phyloP scores from a whole-genome alignment of 2,113 vertebrate species.

The Spizaetus ornatus region DNA sequence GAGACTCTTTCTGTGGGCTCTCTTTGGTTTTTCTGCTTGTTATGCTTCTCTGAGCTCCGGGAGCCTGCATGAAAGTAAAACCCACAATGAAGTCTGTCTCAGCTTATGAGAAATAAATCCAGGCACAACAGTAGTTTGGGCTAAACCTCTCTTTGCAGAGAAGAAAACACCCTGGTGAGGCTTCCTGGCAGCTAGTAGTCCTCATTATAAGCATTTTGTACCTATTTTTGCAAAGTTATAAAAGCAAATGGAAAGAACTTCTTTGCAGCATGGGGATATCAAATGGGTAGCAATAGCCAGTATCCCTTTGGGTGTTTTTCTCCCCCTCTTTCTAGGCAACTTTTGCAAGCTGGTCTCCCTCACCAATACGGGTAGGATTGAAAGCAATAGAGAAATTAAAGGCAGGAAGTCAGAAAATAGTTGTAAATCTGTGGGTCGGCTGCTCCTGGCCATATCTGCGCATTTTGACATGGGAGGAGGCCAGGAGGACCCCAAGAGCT shows the following conservation, averaged over 20 bases:
- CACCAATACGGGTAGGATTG: neutral
- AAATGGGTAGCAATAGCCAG: neutral
- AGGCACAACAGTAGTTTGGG: neutral
- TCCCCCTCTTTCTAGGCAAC: neutral
- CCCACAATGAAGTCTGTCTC: neutral
- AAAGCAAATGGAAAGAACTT: neutral
- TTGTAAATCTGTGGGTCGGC: neutral
- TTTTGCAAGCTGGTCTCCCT: neutral
- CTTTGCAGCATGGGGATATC: neutral
- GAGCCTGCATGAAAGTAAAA: neutral
- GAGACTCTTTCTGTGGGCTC: neutral
- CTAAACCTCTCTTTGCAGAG: neutral
- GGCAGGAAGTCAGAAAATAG: neutral
- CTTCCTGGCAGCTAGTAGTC: neutral
- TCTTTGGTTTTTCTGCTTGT: neutral
- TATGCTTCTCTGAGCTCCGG: neutral
- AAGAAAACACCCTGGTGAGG: neutral
- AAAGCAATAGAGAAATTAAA: neutral
- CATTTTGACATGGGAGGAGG: neutral
- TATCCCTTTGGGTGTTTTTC: neutral
- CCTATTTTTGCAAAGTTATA: neutral
- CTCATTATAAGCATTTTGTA: neutral
- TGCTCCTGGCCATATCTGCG: neutral
- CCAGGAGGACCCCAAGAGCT: neutral
- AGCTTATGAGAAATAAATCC: neutral